phyloP scores from a whole-genome alignment of 1,140 invertebrate genomes.

The Ephestia elutella region DNA sequence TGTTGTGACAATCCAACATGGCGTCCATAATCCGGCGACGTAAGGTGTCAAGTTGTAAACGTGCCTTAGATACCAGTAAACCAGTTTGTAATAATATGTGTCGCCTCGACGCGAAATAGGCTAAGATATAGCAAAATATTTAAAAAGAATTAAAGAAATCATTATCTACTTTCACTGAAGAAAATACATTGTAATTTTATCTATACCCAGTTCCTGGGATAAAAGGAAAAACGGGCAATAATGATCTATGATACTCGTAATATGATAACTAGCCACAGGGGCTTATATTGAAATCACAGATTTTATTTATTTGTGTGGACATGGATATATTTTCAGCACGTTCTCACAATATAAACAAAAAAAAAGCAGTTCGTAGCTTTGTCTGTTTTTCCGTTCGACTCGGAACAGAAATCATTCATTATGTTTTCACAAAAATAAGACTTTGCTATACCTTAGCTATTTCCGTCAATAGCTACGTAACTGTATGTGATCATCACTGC shows the following conservation, averaged over 20 bases:
- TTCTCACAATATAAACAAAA: too few species aligned
- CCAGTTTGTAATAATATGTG: constrained; percentile 20
- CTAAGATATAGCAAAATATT: background rate
- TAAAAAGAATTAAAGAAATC: background rate
- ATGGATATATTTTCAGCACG: too few species aligned
- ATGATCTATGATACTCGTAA: too few species aligned
- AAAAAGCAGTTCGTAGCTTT: too few species aligned
- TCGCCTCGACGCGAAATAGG: background rate
- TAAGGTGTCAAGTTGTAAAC: constrained; percentile 37
- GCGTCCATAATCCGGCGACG: constrained; percentile 11
- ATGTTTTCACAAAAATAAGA: background rate
- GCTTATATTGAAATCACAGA: too few species aligned
- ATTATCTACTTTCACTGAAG: too few species aligned
- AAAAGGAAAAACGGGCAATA: too few species aligned
- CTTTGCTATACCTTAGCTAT: background rate
- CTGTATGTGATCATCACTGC: background rate
- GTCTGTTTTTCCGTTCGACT: too few species aligned
- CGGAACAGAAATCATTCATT: background rate
- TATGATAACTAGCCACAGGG: too few species aligned
- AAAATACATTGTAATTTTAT: too few species aligned
- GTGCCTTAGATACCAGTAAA: constrained; percentile 59
- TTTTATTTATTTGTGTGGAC: too few species aligned
- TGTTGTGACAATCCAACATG: background rate
- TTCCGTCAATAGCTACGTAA: background rate
- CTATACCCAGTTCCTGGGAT: too few species aligned